Evolutionary conservation across 2,888 invertebrate genomes (phyloP).

Genomic region (Dilophus febrilis): DNA sequence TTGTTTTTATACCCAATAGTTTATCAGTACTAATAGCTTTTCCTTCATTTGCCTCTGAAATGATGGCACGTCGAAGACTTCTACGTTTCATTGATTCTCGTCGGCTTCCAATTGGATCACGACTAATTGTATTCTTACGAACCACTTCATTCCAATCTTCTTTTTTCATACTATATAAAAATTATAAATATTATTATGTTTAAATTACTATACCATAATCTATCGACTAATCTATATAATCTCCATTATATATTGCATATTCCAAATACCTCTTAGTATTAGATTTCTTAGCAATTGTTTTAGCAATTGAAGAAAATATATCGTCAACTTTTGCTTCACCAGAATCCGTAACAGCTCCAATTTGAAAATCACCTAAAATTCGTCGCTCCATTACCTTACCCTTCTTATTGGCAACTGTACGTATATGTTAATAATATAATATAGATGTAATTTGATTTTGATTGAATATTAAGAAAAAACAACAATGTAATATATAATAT

Average conservation of each 20-base stretch:
- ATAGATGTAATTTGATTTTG: no score
- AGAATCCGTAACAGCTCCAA: constrained; percentile 70
- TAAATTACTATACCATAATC: no score
- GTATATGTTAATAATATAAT: no score
- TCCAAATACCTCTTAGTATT: constrained; percentile 20
- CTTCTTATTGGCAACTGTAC: constrained; percentile 59
- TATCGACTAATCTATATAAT: background rate
- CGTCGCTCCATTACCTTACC: constrained; percentile 75
- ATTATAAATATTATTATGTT: no score
- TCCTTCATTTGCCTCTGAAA: constrained; percentile 45
- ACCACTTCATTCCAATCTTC: constrained; percentile 78
- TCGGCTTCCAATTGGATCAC: constrained; percentile 65
- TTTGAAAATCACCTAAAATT: constrained; percentile 77
- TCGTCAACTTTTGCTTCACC: constrained; percentile 60
- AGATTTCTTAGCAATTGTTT: constrained; percentile 36
- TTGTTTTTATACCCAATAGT: constrained; percentile 21
- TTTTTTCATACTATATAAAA: constrained; percentile 31
- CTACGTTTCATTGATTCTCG: constrained; percentile 51
- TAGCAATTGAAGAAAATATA: constrained; percentile 69
- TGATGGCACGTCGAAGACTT: constrained; percentile 51
- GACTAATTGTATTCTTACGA: constrained; percentile 45
- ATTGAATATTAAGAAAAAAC: constrained; percentile 1
- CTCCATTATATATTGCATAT: background rate
- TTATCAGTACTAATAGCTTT: constrained; percentile 55
- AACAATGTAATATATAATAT: background rate